Conservation (phyloP, 2,113 vertebrate genomes). For the Jaculus jaculus region DNA sequence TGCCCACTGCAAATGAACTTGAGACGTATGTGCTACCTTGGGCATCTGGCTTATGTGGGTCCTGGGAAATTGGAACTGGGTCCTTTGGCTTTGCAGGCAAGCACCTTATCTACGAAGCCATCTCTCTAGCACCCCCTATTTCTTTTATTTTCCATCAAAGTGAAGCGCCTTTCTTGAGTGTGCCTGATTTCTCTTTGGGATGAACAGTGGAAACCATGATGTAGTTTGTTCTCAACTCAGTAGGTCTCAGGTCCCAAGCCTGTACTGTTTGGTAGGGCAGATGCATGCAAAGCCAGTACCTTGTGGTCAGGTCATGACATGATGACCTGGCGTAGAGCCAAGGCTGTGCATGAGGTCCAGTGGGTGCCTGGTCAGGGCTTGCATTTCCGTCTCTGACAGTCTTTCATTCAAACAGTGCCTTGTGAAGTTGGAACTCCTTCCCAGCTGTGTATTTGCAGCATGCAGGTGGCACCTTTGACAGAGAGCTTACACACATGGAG, state of each 20-base stretch:
- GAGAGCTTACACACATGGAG: neutral
- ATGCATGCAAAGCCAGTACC: neutral
- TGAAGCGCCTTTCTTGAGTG: neutral
- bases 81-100: too few species aligned
- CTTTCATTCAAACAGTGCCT: neutral
- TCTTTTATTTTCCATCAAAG: neutral
- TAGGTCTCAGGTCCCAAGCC: neutral
- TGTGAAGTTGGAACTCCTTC: neutral
- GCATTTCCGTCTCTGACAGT: neutral
- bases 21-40: too few species aligned
- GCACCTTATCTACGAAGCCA: too few species aligned
- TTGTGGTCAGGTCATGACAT: neutral
- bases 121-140: too few species aligned
- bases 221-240: neutral
- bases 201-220: neutral
- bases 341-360: neutral
- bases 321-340: neutral
- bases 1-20: too few species aligned
- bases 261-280: neutral
- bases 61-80: too few species aligned
- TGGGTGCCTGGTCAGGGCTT: conserved; percentile 8
- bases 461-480: neutral
- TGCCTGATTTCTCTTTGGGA: neutral
- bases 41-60: too few species aligned
- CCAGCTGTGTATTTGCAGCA: neutral